Evolutionary conservation across 2,797 vertebrate species (phyloP), one percentile per base, ranked within the genome.

Genomic region (Psittacula echo): DNA sequence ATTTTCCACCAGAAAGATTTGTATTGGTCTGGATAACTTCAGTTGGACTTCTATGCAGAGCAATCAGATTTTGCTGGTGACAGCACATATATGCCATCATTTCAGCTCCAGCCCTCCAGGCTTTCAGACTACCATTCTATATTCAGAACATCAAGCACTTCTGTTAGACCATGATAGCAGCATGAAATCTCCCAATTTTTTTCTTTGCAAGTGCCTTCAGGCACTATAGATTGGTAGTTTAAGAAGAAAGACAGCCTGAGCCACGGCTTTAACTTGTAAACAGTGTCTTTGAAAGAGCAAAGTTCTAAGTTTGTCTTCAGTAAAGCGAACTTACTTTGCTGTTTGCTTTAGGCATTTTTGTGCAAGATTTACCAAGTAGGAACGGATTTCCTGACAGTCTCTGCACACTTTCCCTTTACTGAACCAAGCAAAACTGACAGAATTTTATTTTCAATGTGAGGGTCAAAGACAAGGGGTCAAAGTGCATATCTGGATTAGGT

Each of bases 201-300:
- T 84, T 37, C 48, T 73, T 34, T 68, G n/a, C 75, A 94, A 73
- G 91, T 75, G 71, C 92, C 95, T 60, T 44, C 72, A 45, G 85
- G 94, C 80, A 30, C 95, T 86, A 94, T n/a, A 78, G 90, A 94
- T 85, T 44, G 58, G 76, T 58, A 94, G 79, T 60, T 93, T 61
- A 87, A 61, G 41, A 61, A 84, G 64, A 95, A 82, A 97, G 91
- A 90, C 78, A 41, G 41, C 65, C 93, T 78, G 95, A 97, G 96
- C 94, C 92, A 34, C 1, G 47, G 96, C 90, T 98, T 97, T 97
- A 95, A 86, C 95, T 96, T 95, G 96, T 95, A 97, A 97, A 97
- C 93, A 97, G 81, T 80, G 90, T 93, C 95, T 98, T 96, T 96
- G 93, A 97, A 96, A 93, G 91, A 97, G 94, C 95, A 96, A 96